A percentile compares a stretch with the other conserved stretches of the same genome.
Conservation (phyloP, 2,113 vertebrate species). For the Saccopteryx bilineata region DNA sequence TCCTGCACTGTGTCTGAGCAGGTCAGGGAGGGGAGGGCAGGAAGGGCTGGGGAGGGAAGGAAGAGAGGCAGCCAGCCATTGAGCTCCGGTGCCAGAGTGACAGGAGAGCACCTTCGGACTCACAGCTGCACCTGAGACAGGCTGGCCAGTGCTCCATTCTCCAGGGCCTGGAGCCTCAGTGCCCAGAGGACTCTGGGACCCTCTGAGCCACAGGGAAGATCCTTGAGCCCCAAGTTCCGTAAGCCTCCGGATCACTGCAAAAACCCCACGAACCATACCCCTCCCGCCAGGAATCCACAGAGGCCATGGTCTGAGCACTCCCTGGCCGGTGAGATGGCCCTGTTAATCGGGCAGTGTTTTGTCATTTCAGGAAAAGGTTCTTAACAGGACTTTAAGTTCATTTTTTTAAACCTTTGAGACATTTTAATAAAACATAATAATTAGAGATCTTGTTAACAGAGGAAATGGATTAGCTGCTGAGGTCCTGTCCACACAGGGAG, state of each 20-base stretch:
- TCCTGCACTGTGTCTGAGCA: not conserved
- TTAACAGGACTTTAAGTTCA: not conserved
- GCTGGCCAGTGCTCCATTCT: no score
- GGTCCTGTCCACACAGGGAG: not conserved
- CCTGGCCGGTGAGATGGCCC: accelerated
- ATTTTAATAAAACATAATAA: not conserved
- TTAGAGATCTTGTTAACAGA: not conserved
- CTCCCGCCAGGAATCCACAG: not conserved
- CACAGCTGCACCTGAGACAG: not conserved
- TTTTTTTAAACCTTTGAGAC: not conserved
- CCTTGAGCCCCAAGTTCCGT: not conserved
- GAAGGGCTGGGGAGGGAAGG: not conserved
- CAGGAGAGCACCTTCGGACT: no score
- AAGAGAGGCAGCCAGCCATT: not conserved
- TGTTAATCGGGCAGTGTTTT: not conserved
- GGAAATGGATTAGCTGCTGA: no score
- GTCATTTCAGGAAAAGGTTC: not conserved
- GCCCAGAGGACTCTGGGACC: not conserved
- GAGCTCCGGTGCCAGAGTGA: not conserved
- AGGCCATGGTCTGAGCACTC: not conserved
- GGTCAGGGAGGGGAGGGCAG: no score
- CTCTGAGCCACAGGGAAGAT: not conserved
- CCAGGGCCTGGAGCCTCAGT: no score
- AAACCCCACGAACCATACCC: not conserved
- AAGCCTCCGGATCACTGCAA: not conserved